Evolutionary conservation across 92 coral and sea anemone genomes (phyloP).

Genomic region (Epizoanthus stellaris): DNA sequence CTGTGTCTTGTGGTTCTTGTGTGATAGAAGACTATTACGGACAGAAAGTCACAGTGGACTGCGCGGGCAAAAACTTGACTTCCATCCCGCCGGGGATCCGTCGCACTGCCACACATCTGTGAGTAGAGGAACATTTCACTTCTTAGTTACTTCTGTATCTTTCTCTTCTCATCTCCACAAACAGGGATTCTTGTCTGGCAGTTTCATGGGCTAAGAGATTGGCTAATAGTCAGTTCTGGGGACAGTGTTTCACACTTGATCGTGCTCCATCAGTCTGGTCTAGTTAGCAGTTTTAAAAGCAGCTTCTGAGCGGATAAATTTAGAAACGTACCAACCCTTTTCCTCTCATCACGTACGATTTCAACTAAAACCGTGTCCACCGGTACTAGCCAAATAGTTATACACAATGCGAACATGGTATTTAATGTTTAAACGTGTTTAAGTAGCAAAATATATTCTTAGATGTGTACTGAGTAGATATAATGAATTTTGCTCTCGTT

Average conservation of each 20-base stretch:
- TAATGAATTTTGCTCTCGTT: neutral
- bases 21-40: neutral
- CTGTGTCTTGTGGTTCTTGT: neutral
- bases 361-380: neutral
- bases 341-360: neutral
- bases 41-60: neutral
- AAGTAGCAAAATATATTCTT: neutral
- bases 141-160: neutral
- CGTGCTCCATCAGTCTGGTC: no score
- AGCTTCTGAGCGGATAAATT: conserved; percentile 2
- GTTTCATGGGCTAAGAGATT: no score
- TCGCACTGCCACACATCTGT: neutral
- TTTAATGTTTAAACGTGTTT: neutral
- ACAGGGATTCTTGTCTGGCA: neutral
- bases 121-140: neutral
- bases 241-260: no score
- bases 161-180: neutral
- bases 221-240: no score
- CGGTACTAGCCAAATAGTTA: neutral
- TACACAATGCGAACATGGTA: neutral
- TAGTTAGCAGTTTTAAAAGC: no score
- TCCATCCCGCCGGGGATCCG: conserved; percentile 8
- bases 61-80: conserved; percentile 15
- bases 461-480: neutral
- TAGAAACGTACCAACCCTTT: neutral